Conservation (phyloP, 2,888 invertebrate genomes). For the Agriotes lineatus region DNA sequence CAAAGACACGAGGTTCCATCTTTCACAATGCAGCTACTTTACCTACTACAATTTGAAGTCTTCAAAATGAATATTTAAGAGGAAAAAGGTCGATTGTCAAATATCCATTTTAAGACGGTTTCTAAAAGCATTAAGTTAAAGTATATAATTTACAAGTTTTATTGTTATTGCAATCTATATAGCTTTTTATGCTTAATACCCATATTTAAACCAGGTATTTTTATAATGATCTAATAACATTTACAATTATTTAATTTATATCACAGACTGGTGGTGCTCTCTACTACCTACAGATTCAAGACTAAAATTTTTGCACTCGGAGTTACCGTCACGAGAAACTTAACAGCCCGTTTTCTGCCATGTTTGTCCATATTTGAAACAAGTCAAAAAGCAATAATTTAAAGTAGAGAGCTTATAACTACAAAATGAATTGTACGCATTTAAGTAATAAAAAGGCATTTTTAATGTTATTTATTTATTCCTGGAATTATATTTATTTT, state of each 20-base stretch:
- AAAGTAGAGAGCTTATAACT: conserved; percentile 6
- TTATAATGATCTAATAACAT: conserved; percentile 41
- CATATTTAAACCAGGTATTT: conserved; percentile 33
- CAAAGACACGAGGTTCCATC: conserved; percentile 55
- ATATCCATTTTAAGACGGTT: conserved; percentile 35
- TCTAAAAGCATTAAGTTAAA: conserved; percentile 43
- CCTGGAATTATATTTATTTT: no score
- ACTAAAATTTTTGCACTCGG: conserved; percentile 1
- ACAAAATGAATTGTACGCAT: background rate
- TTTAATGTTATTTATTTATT: background rate
- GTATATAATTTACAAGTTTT: conserved; percentile 42
- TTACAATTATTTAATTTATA: conserved; percentile 43
- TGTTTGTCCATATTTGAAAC: no score
- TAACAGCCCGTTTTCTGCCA: conserved; percentile 6
- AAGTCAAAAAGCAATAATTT: background rate
- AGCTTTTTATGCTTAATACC: conserved; percentile 39
- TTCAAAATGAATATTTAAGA: conserved; percentile 36
- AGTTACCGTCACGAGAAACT: background rate
- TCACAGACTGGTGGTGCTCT: conserved; percentile 44
- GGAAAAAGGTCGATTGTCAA: conserved; percentile 5
- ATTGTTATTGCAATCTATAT: conserved; percentile 45
- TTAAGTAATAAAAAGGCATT: conserved; percentile 8
- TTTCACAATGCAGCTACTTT: conserved; percentile 50
- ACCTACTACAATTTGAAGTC: conserved; percentile 36
- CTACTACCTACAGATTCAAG: conserved; percentile 25